A percentile compares a stretch with the other conserved stretches of the same genome.
These are phyloP conservation scores for Polypterus bichir DNA, from an alignment of 2,113 vertebrate genomes.

Conservation along the genomic window DNA sequence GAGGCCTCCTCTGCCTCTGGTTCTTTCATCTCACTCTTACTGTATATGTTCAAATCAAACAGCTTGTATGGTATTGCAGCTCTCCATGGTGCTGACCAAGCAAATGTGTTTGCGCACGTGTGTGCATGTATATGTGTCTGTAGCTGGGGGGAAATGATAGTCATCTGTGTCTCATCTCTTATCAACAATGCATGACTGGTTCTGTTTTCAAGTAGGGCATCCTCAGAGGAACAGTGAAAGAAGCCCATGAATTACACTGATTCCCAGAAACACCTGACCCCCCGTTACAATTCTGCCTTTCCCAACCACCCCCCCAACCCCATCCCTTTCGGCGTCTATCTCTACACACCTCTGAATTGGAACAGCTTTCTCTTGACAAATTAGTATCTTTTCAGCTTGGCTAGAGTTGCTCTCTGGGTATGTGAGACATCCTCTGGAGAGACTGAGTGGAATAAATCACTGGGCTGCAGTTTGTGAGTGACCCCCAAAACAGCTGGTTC, in stretches of 20 bases:
- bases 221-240: slow-evolving; percentile 15
- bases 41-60: too few species aligned
- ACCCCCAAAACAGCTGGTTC: slow-evolving; percentile 27
- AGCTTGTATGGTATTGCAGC: too few species aligned
- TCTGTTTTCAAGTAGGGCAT: slow-evolving; percentile 9
- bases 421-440: slow-evolving; percentile 22
- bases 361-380: slow-evolving; percentile 20
- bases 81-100: neutral
- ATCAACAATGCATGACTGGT: slow-evolving; percentile 16
- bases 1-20: too few species aligned
- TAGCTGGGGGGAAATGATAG: neutral
- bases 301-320: neutral
- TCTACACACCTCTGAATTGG: neutral
- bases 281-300: neutral
- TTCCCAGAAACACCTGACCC: slow-evolving; percentile 13
- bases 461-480: slow-evolving; percentile 19
- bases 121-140: neutral
- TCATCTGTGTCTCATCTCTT: slow-evolving; percentile 15
- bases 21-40: too few species aligned
- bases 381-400: slow-evolving; percentile 21
- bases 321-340: neutral
- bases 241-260: slow-evolving; percentile 17
- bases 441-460: slow-evolving; percentile 25
- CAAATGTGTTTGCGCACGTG: neutral
- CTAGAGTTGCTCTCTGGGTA: slow-evolving; percentile 16